Percentiles rank a stretch among this genome's conserved stretches.
These are phyloP conservation scores for Tachina fera DNA, from an alignment of 2,888 invertebrate species.

Conservation along the genomic window DNA sequence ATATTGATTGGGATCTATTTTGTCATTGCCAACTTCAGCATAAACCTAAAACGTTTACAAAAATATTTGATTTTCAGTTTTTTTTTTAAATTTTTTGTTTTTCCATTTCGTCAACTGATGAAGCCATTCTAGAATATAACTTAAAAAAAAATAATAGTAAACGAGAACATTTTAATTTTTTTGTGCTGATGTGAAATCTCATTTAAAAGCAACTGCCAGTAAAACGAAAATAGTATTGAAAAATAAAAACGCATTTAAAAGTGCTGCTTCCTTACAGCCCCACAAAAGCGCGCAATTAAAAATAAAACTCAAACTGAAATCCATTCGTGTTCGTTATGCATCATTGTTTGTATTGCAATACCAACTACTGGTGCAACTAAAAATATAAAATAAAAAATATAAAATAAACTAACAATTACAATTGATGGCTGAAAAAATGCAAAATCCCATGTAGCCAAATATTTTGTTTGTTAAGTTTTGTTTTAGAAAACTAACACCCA, in stretches of 20 bases:
- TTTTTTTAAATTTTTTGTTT: neutral
- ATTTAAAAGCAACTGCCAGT: slow-evolving; percentile 46
- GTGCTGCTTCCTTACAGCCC: slow-evolving; percentile 6
- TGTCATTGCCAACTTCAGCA: slow-evolving; percentile 61
- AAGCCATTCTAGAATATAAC: slow-evolving; percentile 32
- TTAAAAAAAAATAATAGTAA: slow-evolving; percentile 17
- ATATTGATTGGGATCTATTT: slow-evolving; percentile 29
- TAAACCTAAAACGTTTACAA: slow-evolving; percentile 52
- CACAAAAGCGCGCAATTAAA: slow-evolving; percentile 44
- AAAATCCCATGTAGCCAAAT: slow-evolving; percentile 17
- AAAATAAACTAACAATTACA: slow-evolving; percentile 1
- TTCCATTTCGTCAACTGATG: slow-evolving; percentile 20
- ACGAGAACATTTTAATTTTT: neutral
- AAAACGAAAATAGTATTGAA: neutral
- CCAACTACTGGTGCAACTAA: slow-evolving; percentile 2
- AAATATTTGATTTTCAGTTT: slow-evolving; percentile 7
- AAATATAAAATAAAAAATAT: no score
- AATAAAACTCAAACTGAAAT: slow-evolving; percentile 34
- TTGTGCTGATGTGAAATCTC: slow-evolving; percentile 13
- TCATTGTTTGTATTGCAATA: slow-evolving; percentile 41
- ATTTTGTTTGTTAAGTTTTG: slow-evolving; percentile 43
- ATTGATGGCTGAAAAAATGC: slow-evolving; percentile 47
- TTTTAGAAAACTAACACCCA: slow-evolving; percentile 30
- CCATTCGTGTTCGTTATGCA: slow-evolving; percentile 51
- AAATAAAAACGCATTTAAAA: slow-evolving; percentile 24